Evolutionary conservation across 2,113 vertebrate genomes (phyloP).

Genomic region (Rhinichthys klamathensis): DNA sequence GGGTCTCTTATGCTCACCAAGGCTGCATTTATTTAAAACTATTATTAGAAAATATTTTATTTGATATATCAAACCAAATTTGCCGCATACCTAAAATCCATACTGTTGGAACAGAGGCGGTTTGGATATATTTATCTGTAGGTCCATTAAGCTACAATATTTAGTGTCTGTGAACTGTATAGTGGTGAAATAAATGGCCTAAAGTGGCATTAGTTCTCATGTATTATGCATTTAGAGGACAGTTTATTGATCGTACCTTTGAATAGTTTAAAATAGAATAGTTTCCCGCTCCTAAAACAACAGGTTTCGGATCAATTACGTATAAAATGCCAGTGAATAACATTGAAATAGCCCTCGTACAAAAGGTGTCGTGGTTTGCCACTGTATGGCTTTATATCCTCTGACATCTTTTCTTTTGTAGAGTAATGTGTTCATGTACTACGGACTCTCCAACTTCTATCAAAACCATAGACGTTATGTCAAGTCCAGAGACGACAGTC

Average conservation of each 20-base stretch:
- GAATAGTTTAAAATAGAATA: slow-evolving; percentile 1
- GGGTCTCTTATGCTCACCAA: not conserved
- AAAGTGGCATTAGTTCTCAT: slow-evolving; percentile 25
- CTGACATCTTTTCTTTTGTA: slow-evolving; percentile 61
- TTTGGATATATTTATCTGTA: not conserved
- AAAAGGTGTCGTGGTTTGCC: not conserved
- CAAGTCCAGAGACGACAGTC: slow-evolving; percentile 96
- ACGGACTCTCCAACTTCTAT: slow-evolving; percentile 98
- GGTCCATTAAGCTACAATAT: not conserved
- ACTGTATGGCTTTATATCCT: not conserved
- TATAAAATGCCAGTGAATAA: not conserved
- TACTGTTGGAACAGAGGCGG: not conserved
- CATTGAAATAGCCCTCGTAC: not conserved
- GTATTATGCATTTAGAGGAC: slow-evolving; percentile 38
- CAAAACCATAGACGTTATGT: slow-evolving; percentile 98
- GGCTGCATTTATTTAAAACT: not conserved
- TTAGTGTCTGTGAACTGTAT: not conserved
- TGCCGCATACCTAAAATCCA: too few relatives aligned
- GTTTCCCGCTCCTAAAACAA: not conserved
- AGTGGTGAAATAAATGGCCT: not conserved
- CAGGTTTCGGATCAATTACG: not conserved
- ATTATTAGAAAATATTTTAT: not conserved
- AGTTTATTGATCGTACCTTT: not conserved
- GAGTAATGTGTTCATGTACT: slow-evolving; percentile 99
- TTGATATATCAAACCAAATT: not conserved